Conservation (phyloP, 2,113 vertebrate species). For the Sander vitreus region DNA sequence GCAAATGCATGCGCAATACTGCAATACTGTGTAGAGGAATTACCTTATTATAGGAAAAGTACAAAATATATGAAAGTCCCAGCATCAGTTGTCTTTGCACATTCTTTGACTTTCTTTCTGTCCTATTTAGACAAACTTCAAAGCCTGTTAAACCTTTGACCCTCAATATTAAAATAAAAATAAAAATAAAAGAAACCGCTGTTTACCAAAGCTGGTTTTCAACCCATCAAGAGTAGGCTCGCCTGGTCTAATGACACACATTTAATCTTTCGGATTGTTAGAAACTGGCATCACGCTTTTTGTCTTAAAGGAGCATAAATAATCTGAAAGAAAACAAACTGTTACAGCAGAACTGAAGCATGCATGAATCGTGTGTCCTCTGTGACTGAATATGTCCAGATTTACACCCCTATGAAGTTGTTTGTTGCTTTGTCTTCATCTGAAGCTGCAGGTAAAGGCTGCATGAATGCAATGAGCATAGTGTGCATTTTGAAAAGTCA, state of each 20-base stretch:
- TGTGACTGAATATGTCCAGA: neutral
- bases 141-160: neutral
- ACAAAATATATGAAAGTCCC: neutral
- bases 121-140: neutral
- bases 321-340: neutral
- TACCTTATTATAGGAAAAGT: neutral
- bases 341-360: neutral
- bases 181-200: neutral
- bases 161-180: neutral
- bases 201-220: neutral
- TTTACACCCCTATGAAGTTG: neutral
- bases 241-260: neutral
- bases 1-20: neutral
- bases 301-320: neutral
- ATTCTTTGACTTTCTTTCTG: neutral
- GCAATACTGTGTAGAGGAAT: neutral
- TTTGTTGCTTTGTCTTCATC: constrained; percentile 1
- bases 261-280: neutral
- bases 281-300: neutral
- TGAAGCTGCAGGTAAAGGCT: too few relatives aligned
- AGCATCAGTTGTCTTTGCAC: neutral
- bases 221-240: neutral
- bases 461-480: too few relatives aligned
- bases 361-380: neutral
- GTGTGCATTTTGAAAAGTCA: neutral